These are phyloP conservation scores for Pammene aurita DNA, from an alignment of 2,888 invertebrate species.

Conservation along the genomic window DNA sequence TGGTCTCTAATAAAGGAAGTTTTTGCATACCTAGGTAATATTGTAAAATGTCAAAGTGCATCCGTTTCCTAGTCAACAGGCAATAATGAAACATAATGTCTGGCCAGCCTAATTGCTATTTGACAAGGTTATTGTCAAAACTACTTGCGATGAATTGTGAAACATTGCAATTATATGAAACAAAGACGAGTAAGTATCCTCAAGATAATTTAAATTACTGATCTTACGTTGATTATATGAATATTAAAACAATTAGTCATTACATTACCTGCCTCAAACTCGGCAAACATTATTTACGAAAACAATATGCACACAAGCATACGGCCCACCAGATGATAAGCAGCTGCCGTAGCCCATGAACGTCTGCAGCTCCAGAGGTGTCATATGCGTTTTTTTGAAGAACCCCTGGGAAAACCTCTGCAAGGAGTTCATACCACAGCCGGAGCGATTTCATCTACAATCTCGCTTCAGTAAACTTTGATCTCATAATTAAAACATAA, in stretches of 20 bases:
- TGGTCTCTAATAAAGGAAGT: too few species aligned
- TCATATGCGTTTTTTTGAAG: too few species aligned
- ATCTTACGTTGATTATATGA: slow-evolving; percentile 13
- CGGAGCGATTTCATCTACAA: too few species aligned
- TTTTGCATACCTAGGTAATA: too few species aligned
- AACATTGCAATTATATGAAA: slow-evolving; percentile 7
- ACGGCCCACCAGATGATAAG: too few species aligned
- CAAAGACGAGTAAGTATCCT: slow-evolving; percentile 7
- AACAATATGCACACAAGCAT: too few species aligned
- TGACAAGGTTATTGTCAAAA: slow-evolving; percentile 18
- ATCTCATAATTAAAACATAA: background rate
- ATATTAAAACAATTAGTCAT: slow-evolving; percentile 23
- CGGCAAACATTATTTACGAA: too few species aligned
- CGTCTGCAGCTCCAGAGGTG: too few species aligned
- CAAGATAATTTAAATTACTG: slow-evolving; percentile 13
- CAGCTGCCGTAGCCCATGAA: too few species aligned
- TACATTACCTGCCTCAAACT: background rate
- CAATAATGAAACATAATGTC: slow-evolving; percentile 9
- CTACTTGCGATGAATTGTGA: background rate
- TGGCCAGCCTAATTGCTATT: background rate
- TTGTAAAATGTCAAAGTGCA: slow-evolving; percentile 1
- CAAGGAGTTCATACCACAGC: too few species aligned
- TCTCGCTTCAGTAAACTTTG: too few species aligned
- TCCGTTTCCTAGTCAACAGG: slow-evolving; percentile 3
- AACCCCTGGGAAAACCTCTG: too few species aligned